phyloP scores from a whole-genome alignment of 2,113 vertebrate genomes.

The Corythornis madagascariensis region DNA sequence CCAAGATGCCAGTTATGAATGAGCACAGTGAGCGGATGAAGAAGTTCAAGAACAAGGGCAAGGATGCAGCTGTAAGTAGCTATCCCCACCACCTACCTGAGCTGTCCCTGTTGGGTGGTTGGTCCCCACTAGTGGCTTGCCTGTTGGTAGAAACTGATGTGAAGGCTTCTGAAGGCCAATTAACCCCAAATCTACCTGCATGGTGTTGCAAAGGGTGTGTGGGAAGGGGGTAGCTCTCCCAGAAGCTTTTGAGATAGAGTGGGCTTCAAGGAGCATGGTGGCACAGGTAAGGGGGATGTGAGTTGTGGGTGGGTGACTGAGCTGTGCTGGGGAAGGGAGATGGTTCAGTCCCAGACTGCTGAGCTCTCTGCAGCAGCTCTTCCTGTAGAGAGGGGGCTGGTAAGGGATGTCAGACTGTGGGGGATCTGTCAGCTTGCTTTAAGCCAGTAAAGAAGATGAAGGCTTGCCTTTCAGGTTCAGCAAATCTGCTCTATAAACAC shows the following conservation, averaged over 20 bases:
- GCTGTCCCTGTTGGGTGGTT: accelerated
- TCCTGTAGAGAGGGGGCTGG: accelerated
- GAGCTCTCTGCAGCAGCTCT: background rate
- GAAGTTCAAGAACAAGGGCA: constrained; percentile 91
- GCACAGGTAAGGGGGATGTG: background rate
- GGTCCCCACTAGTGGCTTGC: background rate
- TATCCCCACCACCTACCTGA: background rate
- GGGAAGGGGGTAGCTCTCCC: background rate
- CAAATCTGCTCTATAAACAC: background rate
- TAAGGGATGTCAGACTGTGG: background rate
- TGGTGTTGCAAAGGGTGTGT: too few species aligned
- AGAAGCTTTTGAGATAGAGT: background rate
- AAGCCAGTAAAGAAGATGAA: background rate
- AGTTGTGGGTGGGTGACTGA: background rate
- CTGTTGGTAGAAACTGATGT: background rate
- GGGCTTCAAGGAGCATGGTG: background rate
- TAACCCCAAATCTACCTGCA: too few species aligned
- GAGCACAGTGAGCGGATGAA: constrained; percentile 63
- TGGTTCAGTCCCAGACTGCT: background rate
- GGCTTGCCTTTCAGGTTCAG: background rate
- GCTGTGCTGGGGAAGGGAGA: background rate
- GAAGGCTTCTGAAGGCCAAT: background rate
- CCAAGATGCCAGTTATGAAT: constrained; percentile 73
- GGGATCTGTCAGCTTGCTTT: background rate
- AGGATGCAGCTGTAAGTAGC: constrained; percentile 80